These are phyloP conservation scores for Gonatopus flavifemur DNA, from an alignment of 1,140 invertebrate species.

Conservation along the genomic window DNA sequence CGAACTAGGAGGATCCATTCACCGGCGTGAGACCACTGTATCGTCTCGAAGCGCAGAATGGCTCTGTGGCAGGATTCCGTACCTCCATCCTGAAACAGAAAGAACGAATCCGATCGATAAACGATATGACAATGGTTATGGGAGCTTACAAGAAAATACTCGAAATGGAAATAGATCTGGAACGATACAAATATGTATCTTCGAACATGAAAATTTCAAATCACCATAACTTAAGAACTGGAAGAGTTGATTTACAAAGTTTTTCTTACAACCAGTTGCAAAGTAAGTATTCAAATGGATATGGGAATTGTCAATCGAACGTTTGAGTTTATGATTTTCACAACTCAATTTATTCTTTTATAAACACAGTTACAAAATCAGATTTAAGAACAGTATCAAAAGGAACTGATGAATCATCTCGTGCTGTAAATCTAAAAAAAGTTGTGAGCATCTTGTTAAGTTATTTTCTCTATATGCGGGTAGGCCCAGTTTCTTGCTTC, in stretches of 20 bases:
- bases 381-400: no score
- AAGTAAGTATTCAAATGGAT: no score
- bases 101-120: conserved; percentile 7
- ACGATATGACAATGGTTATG: not conserved
- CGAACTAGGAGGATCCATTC: conserved; percentile 63
- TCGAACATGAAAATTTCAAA: no score
- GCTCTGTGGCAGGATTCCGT: conserved; percentile 59
- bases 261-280: no score
- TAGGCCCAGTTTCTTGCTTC: conserved; percentile 33
- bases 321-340: no score
- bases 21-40: conserved; percentile 61
- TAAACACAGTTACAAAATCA: no score
- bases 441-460: no score
- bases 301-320: no score
- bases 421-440: no score
- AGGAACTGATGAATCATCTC: not conserved
- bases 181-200: no score
- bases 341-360: no score
- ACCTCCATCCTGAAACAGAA: conserved; percentile 50
- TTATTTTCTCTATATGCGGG: conserved; percentile 23
- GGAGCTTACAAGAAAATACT: not conserved
- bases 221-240: no score
- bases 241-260: not conserved
- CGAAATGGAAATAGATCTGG: not conserved
- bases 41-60: conserved; percentile 57